phyloP scores from a whole-genome alignment of 1,140 invertebrate species.

The Hyles vespertilio region DNA sequence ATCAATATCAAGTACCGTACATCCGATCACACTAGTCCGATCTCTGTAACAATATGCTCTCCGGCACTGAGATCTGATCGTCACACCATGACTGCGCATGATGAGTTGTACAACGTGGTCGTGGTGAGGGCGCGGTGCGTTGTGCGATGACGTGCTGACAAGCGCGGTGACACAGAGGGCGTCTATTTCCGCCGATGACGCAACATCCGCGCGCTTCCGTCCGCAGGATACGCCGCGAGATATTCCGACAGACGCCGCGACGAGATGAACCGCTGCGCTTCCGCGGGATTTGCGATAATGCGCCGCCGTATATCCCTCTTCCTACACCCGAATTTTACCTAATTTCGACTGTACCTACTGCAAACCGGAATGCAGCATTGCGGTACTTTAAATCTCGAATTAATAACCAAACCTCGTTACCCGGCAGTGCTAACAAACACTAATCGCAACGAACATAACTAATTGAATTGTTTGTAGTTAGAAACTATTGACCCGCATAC shows the following conservation, averaged over 20 bases:
- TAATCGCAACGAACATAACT: no score
- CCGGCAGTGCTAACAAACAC: no score
- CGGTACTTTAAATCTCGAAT: no score
- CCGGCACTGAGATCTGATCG: no score
- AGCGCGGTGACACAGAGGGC: constrained; percentile 64
- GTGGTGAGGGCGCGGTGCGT: constrained; percentile 28
- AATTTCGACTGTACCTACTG: no score
- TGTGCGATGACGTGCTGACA: constrained; percentile 41
- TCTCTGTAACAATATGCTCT: no score
- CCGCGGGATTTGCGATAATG: constrained; percentile 51
- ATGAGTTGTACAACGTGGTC: neutral
- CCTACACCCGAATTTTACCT: neutral
- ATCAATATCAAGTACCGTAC: no score
- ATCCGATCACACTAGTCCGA: constrained; percentile 3
- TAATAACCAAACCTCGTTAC: no score
- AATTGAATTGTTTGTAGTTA: no score
- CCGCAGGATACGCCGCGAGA: constrained; percentile 53
- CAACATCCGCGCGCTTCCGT: constrained; percentile 62
- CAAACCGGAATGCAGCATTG: no score
- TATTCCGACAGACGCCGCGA: constrained; percentile 31
- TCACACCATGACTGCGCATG: no score
- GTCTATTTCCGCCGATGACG: constrained; percentile 66
- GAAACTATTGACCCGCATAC: no score
- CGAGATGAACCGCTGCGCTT: constrained; percentile 51
- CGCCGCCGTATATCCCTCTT: neutral